phyloP scores from a whole-genome alignment of 2,113 vertebrate genomes.

The Podarcis raffonei region DNA sequence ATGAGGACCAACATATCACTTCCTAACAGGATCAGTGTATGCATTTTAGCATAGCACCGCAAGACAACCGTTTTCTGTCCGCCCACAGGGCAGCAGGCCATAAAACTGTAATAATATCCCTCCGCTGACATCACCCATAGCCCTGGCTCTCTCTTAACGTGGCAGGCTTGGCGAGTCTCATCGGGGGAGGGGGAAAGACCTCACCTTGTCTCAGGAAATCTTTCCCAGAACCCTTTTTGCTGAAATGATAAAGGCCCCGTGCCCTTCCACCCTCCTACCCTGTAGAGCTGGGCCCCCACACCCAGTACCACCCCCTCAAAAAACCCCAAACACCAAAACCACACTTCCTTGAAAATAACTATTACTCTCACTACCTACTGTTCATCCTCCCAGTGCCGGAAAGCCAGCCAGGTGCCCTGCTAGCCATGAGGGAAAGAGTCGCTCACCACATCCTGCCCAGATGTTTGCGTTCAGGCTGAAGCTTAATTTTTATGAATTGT shows the following conservation, averaged over 20 bases:
- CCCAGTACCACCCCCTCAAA: not conserved
- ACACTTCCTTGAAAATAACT: no score
- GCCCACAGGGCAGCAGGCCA: not conserved
- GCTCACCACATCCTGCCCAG: slow-evolving; percentile 24
- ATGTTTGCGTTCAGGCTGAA: not conserved
- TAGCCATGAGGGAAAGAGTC: not conserved
- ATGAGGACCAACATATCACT: not conserved
- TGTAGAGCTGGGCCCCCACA: not conserved
- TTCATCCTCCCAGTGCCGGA: not conserved
- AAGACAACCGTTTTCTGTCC: not conserved
- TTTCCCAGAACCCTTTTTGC: not conserved
- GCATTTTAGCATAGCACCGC: not conserved
- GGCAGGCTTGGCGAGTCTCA: not conserved
- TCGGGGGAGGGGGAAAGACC: not conserved
- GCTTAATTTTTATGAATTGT: not conserved
- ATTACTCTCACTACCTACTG: no score
- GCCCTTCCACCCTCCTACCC: not conserved
- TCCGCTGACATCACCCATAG: not conserved
- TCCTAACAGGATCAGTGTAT: not conserved
- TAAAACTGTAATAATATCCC: not conserved
- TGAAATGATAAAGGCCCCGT: not conserved
- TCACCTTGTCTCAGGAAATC: not conserved
- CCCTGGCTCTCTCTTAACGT: not conserved
- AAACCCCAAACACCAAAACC: no score
- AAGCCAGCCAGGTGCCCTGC: not conserved